Base-by-base conservation (phyloP, 2,888 invertebrate species). In the Lycophotia porphyrea region DNA sequence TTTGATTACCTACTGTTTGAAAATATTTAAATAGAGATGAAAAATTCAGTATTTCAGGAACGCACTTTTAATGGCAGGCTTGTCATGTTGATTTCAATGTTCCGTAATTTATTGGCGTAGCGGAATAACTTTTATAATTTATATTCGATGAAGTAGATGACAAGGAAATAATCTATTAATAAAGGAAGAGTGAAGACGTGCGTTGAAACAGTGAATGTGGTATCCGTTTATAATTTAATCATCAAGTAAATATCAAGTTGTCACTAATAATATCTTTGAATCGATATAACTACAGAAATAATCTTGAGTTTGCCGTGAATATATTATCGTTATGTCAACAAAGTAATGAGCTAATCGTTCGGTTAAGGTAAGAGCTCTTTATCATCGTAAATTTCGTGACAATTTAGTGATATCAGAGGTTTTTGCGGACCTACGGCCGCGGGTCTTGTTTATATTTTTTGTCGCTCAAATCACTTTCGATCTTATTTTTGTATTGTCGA, bases 241-340 rank as follows among this genome's bases (percentile, higher is more conserved):
- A 65, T 80, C 72, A 84, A 74, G 78, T 78, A 87, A 85, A 82
- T 87, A 85, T 65, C 78, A 84, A 89, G 84, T 87, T 86, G 88
- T 90, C 88, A 84, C 85, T 87, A 89, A 88, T 89, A 91, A 84
- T 91, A 92, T 91, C 89, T 92, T 88, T 85, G 90, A 94, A 96
- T 96, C 95, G 95, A 96, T 95, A 82, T 93, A 94, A 87, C 93
- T 93, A 90, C 88, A 87, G 92, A 93, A 93, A 92, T 93, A 93
- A 87, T 91, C 88, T 91, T 82, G 90, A 90, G 91, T 92, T 93
- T 90, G 89, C 91, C 90, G 91, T 92, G 93, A 93, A 94, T 93
- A 92, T 82, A 92, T 92, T 93, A 93, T 91, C 92, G 90, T 88
- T 92, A 94, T 93, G 92, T 94, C 93, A 93, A 94, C 92, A 93